phyloP scores from a whole-genome alignment of 1,140 invertebrate genomes.

The Laupala kohalensis region DNA sequence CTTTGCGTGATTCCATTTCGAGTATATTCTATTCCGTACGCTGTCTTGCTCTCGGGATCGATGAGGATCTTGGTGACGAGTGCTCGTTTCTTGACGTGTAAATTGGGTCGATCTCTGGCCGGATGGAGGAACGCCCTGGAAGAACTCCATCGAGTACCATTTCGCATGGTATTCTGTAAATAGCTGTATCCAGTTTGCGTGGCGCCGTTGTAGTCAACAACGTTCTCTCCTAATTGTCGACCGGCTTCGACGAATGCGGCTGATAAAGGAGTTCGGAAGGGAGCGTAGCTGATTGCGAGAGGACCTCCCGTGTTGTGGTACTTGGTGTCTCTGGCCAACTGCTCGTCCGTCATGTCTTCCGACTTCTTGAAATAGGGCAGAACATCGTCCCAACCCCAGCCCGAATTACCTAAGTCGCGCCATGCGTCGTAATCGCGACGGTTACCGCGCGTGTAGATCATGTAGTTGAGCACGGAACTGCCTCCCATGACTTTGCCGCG shows the following conservation, averaged over 20 bases:
- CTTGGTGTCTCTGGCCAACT: slow-evolving; percentile 45
- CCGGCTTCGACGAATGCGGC: slow-evolving; percentile 53
- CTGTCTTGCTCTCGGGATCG: slow-evolving; percentile 43
- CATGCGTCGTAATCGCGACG: slow-evolving; percentile 64
- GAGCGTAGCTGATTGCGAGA: slow-evolving; percentile 30
- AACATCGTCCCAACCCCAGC: slow-evolving; percentile 73
- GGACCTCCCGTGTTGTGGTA: slow-evolving; percentile 23
- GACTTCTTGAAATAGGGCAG: slow-evolving; percentile 80
- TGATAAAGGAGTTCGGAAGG: slow-evolving; percentile 42
- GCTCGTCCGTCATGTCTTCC: slow-evolving; percentile 67
- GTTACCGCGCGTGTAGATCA: slow-evolving; percentile 54
- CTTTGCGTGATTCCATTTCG: slow-evolving; percentile 35
- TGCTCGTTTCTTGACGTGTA: slow-evolving; percentile 47
- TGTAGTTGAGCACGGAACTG: slow-evolving; percentile 40
- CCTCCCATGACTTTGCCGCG: slow-evolving; percentile 34
- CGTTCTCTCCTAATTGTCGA: slow-evolving; percentile 46
- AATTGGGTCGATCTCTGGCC: slow-evolving; percentile 42
- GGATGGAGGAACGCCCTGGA: slow-evolving; percentile 61
- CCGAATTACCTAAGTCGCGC: slow-evolving; percentile 57
- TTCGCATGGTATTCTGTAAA: slow-evolving; percentile 43
- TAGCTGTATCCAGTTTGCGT: slow-evolving; percentile 46
- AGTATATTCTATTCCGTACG: slow-evolving; percentile 47
- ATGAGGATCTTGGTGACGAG: slow-evolving; percentile 62
- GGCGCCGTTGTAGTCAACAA: slow-evolving; percentile 59
- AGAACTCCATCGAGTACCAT: slow-evolving; percentile 59